Evolutionary conservation across 1,140 invertebrate species (phyloP).

Genomic region (Drosophila fuyamai): DNA sequence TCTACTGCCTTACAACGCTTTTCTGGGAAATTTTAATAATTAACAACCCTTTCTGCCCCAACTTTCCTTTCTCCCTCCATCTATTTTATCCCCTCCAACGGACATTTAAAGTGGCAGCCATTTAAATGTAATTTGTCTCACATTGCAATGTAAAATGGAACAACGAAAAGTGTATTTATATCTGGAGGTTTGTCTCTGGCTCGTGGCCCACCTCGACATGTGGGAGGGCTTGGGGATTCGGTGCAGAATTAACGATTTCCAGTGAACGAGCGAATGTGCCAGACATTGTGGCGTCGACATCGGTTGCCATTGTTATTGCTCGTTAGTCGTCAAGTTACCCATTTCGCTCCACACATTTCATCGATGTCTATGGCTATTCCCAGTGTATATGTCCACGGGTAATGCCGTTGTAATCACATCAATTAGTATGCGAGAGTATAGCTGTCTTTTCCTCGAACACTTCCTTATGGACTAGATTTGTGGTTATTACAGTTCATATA

Average conservation of each 20-base stretch:
- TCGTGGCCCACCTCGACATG: slow-evolving; percentile 22
- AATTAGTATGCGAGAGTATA: slow-evolving; percentile 42
- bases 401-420: slow-evolving; percentile 71
- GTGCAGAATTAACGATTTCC: slow-evolving; percentile 47
- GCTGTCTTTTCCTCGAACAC: slow-evolving; percentile 10
- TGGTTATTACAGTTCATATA: slow-evolving; percentile 57
- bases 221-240: not conserved
- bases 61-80: not conserved
- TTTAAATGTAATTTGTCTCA: slow-evolving; percentile 71
- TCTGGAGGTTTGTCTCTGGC: slow-evolving; percentile 20
- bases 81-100: slow-evolving; percentile 1
- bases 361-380: slow-evolving; percentile 16
- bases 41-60: not conserved
- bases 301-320: slow-evolving; percentile 32
- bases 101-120: slow-evolving; percentile 69
- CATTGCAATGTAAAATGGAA: slow-evolving; percentile 38
- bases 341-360: not conserved
- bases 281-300: slow-evolving; percentile 55
- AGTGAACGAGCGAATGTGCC: slow-evolving; percentile 27
- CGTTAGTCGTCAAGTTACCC: slow-evolving; percentile 15
- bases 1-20: not conserved
- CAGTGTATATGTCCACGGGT: slow-evolving; percentile 22
- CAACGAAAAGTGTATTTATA: slow-evolving; percentile 36
- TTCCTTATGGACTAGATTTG: slow-evolving; percentile 41
- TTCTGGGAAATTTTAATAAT: slow-evolving; percentile 1